Conservation (phyloP, 2,797 vertebrate genomes). For the Gymnocypris eckloni region DNA sequence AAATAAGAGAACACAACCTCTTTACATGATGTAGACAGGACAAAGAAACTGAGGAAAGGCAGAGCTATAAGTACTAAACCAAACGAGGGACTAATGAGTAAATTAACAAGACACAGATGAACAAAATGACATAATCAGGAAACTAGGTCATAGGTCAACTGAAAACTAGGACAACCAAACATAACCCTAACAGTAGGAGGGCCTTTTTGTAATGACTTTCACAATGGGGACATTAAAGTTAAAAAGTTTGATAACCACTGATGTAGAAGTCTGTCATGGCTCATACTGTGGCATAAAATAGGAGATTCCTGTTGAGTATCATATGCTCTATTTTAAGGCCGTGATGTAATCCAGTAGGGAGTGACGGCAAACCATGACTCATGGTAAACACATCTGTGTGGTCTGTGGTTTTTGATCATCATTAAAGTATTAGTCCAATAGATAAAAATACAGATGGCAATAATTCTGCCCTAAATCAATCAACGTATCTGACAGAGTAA, state of each 20-base stretch:
- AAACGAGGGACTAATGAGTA: no score
- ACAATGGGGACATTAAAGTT: not conserved
- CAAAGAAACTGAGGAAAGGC: no score
- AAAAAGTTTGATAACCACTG: not conserved
- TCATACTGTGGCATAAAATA: not conserved
- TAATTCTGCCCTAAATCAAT: constrained; percentile 31
- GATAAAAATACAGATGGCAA: constrained; percentile 40
- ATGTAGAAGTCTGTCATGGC: not conserved
- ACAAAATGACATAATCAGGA: no score
- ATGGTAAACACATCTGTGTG: constrained; percentile 32
- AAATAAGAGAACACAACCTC: no score
- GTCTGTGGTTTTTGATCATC: constrained; percentile 30
- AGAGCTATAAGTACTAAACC: no score
- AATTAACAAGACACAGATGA: no score
- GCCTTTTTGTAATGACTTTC: not conserved
- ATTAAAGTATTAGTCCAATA: constrained; percentile 38
- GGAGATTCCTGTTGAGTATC: constrained; percentile 6
- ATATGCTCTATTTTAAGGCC: constrained; percentile 27
- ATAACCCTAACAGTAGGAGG: not conserved
- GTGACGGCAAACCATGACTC: constrained; percentile 20
- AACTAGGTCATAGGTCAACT: no score
- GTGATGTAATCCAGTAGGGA: constrained; percentile 30
- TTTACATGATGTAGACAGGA: no score
- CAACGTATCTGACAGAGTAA: constrained; percentile 12
- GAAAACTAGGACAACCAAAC: no score